phyloP scores from a whole-genome alignment of 1,140 invertebrate genomes.

The Drosophila virilis region DNA sequence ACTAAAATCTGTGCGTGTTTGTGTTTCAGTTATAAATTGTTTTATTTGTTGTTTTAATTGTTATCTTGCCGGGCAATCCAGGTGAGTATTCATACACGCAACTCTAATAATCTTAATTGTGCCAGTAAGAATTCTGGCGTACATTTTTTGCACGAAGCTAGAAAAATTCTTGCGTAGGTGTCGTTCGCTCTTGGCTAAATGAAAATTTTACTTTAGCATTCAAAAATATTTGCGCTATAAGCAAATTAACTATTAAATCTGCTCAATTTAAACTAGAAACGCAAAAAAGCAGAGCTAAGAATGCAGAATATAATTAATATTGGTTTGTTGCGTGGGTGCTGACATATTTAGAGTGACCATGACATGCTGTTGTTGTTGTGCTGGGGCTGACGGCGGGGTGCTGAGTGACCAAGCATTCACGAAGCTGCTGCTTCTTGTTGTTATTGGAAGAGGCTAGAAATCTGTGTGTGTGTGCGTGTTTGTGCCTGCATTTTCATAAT shows the following conservation, averaged over 20 bases:
- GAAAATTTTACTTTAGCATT: conserved; percentile 37
- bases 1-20: too few relatives aligned
- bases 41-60: too few relatives aligned
- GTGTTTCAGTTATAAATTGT: too few relatives aligned
- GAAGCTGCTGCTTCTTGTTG: not conserved
- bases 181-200: not conserved
- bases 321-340: conserved; percentile 32
- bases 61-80: too few relatives aligned
- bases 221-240: conserved; percentile 51
- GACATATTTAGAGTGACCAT: conserved; percentile 3
- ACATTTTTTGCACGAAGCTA: too few relatives aligned
- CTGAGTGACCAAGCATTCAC: conserved; percentile 15
- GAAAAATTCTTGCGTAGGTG: not conserved
- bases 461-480: not conserved
- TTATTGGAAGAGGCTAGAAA: conserved; percentile 10
- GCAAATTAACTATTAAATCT: conserved; percentile 71
- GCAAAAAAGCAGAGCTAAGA: conserved; percentile 41
- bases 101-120: too few relatives aligned
- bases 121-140: too few relatives aligned
- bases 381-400: not conserved
- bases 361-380: not conserved
- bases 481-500: conserved; percentile 73
- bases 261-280: conserved; percentile 63
- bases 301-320: conserved; percentile 77
- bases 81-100: too few relatives aligned